A percentile compares a stretch with the other conserved stretches of the same genome.
These are phyloP conservation scores for Nannospalax galili DNA, from an alignment of 2,113 vertebrate genomes.

Conservation along the genomic window DNA sequence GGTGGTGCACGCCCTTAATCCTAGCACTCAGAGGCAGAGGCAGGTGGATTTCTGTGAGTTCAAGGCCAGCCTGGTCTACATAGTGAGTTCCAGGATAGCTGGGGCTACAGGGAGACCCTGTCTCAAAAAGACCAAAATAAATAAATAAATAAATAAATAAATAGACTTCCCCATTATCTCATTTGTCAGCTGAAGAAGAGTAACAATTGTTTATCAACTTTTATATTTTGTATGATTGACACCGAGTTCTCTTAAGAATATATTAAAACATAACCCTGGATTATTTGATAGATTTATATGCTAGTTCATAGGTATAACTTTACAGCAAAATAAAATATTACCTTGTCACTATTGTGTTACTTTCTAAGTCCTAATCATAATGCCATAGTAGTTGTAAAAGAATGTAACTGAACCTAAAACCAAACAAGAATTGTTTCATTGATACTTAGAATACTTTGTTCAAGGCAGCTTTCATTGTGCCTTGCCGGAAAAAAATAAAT, in stretches of 20 bases:
- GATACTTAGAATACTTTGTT: not conserved
- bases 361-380: not conserved
- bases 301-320: constrained; percentile 12
- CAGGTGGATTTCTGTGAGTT: too few relatives aligned
- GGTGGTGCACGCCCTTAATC: too few relatives aligned
- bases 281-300: constrained; percentile 20
- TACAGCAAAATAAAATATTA: constrained; percentile 32
- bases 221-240: constrained; percentile 5
- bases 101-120: too few relatives aligned
- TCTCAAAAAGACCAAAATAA: too few relatives aligned
- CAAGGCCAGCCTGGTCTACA: too few relatives aligned
- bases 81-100: too few relatives aligned
- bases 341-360: not conserved
- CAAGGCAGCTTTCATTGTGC: not conserved
- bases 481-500: not conserved
- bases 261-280: constrained; percentile 18
- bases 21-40: too few relatives aligned
- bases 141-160: too few relatives aligned
- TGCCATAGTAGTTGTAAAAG: not conserved
- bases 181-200: constrained; percentile 33
- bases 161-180: not conserved
- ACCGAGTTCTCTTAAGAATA: constrained; percentile 16
- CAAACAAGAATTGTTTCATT: not conserved
- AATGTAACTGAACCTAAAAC: not conserved
- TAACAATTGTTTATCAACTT: constrained; percentile 28